These are phyloP conservation scores for Teleogryllus oceanicus DNA, from an alignment of 2,888 invertebrate species.

Conservation along the genomic window DNA sequence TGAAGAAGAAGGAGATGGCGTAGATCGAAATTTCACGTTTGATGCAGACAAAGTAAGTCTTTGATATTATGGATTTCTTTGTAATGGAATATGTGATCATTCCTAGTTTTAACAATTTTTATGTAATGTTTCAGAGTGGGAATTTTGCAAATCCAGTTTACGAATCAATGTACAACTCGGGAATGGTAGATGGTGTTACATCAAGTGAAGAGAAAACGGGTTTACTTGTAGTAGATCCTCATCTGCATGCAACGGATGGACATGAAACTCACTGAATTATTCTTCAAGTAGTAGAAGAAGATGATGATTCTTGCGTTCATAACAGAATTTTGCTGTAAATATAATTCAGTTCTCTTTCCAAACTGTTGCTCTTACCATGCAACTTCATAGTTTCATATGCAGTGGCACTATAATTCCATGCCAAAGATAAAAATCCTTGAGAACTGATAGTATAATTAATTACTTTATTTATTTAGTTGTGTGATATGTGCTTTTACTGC, in stretches of 20 bases:
- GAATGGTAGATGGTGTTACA: conserved; percentile 43
- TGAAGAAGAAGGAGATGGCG: conserved; percentile 58
- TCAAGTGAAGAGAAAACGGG: conserved; percentile 50
- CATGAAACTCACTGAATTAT: not conserved
- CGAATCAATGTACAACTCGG: conserved; percentile 66
- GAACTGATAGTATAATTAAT: not conserved
- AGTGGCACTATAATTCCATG: not conserved
- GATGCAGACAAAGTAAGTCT: conserved; percentile 53
- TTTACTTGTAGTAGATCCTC: conserved; percentile 39
- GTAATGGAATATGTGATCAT: no score
- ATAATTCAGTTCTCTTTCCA: not conserved
- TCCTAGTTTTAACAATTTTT: no score
- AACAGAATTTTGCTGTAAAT: not conserved
- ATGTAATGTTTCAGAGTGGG: conserved; percentile 52
- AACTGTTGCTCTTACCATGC: not conserved
- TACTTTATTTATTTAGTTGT: not conserved
- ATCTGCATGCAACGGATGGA: not conserved
- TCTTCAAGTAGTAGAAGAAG: no score
- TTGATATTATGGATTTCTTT: not conserved
- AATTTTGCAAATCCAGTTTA: conserved; percentile 86
- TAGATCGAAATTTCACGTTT: conserved; percentile 52
- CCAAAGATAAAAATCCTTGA: not conserved
- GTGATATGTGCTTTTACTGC: not conserved
- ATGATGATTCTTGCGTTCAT: not conserved
- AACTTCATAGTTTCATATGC: not conserved